Base-by-base conservation (phyloP, 2,797 vertebrate species). In the Nannoperca australis region DNA sequence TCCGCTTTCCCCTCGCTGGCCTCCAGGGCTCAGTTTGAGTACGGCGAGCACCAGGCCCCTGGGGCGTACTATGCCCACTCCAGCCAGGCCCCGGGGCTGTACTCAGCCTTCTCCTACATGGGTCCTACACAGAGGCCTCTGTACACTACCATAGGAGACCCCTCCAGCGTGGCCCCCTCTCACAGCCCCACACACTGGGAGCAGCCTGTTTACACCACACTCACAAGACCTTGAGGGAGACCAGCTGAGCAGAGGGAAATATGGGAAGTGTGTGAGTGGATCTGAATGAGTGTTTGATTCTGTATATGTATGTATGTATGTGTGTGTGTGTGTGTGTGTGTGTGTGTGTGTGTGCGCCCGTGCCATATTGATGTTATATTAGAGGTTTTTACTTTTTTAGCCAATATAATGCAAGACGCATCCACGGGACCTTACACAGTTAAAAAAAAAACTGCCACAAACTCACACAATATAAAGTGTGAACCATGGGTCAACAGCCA, bases 41-140 rank as follows among this genome's bases (percentile, higher is more conserved):
- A 99, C 14, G 94, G 96, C 2, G 98, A 99, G 78, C 98, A 99
- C 88, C 98, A 99, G 94, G 95, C 97, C 81, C 96, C 98, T 0
- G 96, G 97, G 94, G 97, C 98, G 58, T 99, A 99, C 90, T 99
- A 99, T 56, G 94, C 97, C 94, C 98, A 99, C 90, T 97, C 97
- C 36, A 94, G 96, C 89, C 98, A 99, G 92, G 94, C 97, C 81
- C 97, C 98, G 0, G 96, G 98, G 89, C 96, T 99, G 88, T 99
- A 99, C 91, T 99, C 98, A 34, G 98, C 98, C 93, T 99, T 99
- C 93, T 99, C 98, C 81, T 99, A 99, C 94, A 99, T 99, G 98
- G 97, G 98, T 73, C 97, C 98, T 69, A 97, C 97, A 54, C 98
- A 99, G 94, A 97, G 98, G 95, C 97, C 98, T 85, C 97, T 99